Base-by-base conservation (phyloP, 1,140 invertebrate genomes). In the Argopecten irradians region DNA sequence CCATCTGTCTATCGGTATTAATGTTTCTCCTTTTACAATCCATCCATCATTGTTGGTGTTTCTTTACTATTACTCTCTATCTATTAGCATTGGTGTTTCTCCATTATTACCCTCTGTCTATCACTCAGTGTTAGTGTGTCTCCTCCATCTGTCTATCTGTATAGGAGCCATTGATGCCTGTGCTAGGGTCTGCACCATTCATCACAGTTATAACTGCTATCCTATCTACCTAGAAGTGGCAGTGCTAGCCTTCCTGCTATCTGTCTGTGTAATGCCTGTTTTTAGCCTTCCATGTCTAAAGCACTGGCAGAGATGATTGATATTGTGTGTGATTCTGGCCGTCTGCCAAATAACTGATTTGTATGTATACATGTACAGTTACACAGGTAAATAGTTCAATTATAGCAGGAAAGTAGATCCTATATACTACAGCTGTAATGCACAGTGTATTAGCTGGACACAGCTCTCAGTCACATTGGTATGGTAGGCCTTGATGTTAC, bases 341-440 rank as follows among this genome's bases (percentile, higher is more conserved):
- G 22, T 5, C 8, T 28, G 55, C 55, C 55, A 71, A 71, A 71
- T 71, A 71, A n/a, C 55, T 71, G 55, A 71, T 16, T 71, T 71
- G 55, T 71, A 71, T 71, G 55, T 71, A 71, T 71, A 71, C 55
- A 71, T 71, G 55, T 28, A 71, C 55, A 71, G 55, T 71, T 71
- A 71, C 55, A 71, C 55, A 71, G 55, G 55, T 71, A 71, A 71
- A 71, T 71, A 71, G 55, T 71, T 71, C 55, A 71, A 71, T 71
- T 71, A 71, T 71, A 71, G 28, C 55, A n/a, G 55, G 55, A 71
- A 71, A 71, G 55, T 71, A n/a, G n/a, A 71, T 71, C 55, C 16
- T 71, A n/a, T 71, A 71, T n/a, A 28, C 1, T n/a, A n/a, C 55
- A 71, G 55, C 55, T 71, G 55, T 71, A n/a, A n/a, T 71, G 28